These are phyloP conservation scores for Scomber scombrus DNA, from an alignment of 2,113 vertebrate genomes.

Conservation along the genomic window DNA sequence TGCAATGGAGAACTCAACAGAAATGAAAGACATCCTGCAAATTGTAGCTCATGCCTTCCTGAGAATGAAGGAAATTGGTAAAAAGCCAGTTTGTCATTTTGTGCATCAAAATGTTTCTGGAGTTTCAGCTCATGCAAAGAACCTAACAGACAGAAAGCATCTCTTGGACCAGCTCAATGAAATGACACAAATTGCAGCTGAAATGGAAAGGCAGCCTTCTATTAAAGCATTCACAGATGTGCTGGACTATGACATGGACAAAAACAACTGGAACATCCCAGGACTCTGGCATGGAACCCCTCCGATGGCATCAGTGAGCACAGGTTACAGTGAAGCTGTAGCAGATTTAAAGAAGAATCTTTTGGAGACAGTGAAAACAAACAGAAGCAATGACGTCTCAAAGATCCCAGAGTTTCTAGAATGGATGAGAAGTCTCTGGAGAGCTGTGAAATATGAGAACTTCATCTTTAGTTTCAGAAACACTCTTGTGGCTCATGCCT, in stretches of 20 bases:
- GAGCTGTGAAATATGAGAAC: too few relatives aligned
- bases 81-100: conserved; percentile 83
- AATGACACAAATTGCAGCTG: conserved; percentile 70
- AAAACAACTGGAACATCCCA: conserved; percentile 79
- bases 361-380: too few relatives aligned
- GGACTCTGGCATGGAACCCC: conserved; percentile 47
- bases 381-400: too few relatives aligned
- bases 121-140: conserved; percentile 72
- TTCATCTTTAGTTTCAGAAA: too few relatives aligned
- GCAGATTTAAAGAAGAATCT: too few relatives aligned
- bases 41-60: conserved; percentile 72
- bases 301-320: too few relatives aligned
- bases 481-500: too few relatives aligned
- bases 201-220: conserved; percentile 72
- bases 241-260: conserved; percentile 62
- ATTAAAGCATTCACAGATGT: conserved; percentile 68
- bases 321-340: too few relatives aligned
- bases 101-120: conserved; percentile 84
- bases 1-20: conserved; percentile 62
- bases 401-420: too few relatives aligned
- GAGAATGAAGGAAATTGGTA: conserved; percentile 77
- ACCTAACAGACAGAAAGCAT: conserved; percentile 65
- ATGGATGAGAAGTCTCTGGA: too few relatives aligned
- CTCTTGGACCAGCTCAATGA: conserved; percentile 77
- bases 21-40: conserved; percentile 77